Conservation (phyloP, 2,113 vertebrate genomes). For the Datnioides undecimradiatus region DNA sequence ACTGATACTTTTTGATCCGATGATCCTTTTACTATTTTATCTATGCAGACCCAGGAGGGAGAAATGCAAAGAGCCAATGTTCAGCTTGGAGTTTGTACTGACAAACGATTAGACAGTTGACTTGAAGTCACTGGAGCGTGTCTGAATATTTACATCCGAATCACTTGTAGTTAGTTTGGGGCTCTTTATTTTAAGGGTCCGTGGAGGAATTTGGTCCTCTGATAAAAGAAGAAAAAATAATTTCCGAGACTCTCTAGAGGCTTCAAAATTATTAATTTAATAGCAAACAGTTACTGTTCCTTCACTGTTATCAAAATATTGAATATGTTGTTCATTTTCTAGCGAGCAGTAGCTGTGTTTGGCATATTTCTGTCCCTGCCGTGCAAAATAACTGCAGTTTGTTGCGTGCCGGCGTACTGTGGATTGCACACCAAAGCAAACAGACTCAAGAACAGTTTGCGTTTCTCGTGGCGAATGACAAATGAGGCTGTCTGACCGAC, state of each 20-base stretch:
- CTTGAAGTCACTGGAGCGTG: constrained; percentile 46
- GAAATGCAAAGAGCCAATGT: constrained; percentile 15
- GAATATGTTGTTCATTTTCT: constrained; percentile 38
- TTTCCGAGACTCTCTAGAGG: constrained; percentile 57
- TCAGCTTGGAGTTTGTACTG: constrained; percentile 24
- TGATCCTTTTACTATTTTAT: constrained; percentile 49
- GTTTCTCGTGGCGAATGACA: background rate
- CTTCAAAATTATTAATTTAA: constrained; percentile 61
- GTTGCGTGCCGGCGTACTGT: background rate
- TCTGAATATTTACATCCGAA: constrained; percentile 59
- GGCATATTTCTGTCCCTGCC: constrained; percentile 14
- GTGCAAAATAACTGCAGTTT: constrained; percentile 13
- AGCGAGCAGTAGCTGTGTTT: constrained; percentile 17
- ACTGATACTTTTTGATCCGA: constrained; percentile 22
- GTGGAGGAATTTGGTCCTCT: constrained; percentile 50
- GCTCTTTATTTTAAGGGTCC: constrained; percentile 49
- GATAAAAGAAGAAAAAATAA: constrained; percentile 58
- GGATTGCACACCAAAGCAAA: background rate
- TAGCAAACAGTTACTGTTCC: constrained; percentile 47
- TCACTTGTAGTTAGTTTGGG: constrained; percentile 56
- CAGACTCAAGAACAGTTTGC: background rate
- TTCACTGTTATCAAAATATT: constrained; percentile 57
- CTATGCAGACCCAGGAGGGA: background rate
- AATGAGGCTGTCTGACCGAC: constrained; percentile 9
- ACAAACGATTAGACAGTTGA: constrained; percentile 58